Base-by-base conservation (phyloP, 2,888 invertebrate species). In the Chesias legatella region DNA sequence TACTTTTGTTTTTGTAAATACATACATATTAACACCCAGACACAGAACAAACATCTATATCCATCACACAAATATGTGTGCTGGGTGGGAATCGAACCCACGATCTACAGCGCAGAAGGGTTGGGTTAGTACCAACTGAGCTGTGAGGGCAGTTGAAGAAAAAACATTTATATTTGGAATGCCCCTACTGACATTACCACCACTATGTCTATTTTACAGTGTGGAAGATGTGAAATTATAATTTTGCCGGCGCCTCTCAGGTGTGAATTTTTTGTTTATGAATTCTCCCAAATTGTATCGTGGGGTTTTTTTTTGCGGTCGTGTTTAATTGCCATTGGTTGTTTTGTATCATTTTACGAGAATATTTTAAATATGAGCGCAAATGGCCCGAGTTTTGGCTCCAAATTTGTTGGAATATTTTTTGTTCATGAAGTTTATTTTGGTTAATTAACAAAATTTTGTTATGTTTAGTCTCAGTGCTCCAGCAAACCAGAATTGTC, bases 191-290 rank as follows among this genome's bases (percentile, higher is more conserved):
- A n/a, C 8, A 10, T 11, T 29, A 36, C 28, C 35, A 20, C 6
- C n/a, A 22, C n/a, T 6, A 1, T 22, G 7, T 22, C 7, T 22
- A 22, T 22, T 22, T 20, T 9, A 13, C 23, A 31, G 58, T 58
- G 62, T 57, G 58, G 56, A 60, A 67, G 65, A 68, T 67, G 49
- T 68, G 67, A 68, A 69, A 71, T 70, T 67, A 68, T 63, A 64
- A 60, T 56, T 49, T 44, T 24, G 33, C 51, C 49, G 52, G 43
- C 43, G 43, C 56, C 60, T 67, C 66, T 64, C 66, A 72, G 72
- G 76, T 74, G 73, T 63, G 67, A 78, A 72, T 67, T 67, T 65
- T 69, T 67, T 72, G 62, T 72, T 73, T 69, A 62, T 63, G 60
- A 60, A 62, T 62, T 56, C 44, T 42, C 38, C 30, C 43, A 36